These are phyloP conservation scores for Pseudochirops cupreus DNA, from an alignment of 2,797 vertebrate species.

Conservation along the genomic window DNA sequence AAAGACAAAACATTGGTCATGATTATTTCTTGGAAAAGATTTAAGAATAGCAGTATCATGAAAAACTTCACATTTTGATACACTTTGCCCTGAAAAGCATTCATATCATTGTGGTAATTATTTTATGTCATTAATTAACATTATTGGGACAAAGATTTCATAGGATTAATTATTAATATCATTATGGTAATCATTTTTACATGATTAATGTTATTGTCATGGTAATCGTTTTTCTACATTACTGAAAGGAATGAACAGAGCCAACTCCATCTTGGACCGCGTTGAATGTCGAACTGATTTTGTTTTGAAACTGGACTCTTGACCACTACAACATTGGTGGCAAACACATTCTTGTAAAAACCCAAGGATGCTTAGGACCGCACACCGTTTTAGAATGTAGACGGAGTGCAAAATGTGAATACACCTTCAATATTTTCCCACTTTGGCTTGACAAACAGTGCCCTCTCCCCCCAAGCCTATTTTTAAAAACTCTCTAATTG, in stretches of 20 bases:
- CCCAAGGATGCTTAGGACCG: too few species aligned
- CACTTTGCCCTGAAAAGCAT: neutral
- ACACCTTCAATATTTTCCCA: neutral
- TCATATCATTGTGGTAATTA: neutral
- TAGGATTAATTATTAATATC: neutral
- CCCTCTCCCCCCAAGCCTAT: too few species aligned
- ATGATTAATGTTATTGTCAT: too few species aligned
- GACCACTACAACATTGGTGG: too few species aligned
- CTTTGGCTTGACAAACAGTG: neutral
- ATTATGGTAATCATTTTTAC: neutral
- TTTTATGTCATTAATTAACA: neutral
- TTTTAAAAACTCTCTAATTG: neutral
- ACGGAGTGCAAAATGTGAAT: neutral
- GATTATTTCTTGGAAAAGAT: neutral
- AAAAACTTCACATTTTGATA: neutral
- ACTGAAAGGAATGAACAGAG: neutral
- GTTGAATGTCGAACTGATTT: too few species aligned
- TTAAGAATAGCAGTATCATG: neutral
- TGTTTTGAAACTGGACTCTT: too few species aligned
- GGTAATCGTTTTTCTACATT: neutral
- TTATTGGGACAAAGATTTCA: neutral
- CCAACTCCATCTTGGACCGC: neutral
- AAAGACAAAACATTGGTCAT: neutral
- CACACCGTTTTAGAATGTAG: too few species aligned
- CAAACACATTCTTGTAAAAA: neutral